Evolutionary conservation across 2,888 invertebrate species (phyloP).

Genomic region (Clitarchus hookeri): DNA sequence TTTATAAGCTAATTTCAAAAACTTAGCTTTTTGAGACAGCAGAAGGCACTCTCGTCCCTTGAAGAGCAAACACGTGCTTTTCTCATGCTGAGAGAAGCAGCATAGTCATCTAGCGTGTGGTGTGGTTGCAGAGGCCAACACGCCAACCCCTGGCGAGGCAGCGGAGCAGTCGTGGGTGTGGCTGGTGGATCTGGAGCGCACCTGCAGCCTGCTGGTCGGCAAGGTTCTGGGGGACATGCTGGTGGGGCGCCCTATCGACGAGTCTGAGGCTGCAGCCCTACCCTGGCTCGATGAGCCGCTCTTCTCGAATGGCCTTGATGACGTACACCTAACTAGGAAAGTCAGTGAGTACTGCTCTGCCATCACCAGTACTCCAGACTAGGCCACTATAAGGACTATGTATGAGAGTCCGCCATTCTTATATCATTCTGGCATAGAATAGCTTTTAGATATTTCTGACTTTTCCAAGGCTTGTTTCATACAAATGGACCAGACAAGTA

Average conservation of each 20-base stretch:
- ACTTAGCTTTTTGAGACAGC: no score
- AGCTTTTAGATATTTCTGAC: no score
- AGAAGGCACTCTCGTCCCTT: no score
- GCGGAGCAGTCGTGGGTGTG: conserved; percentile 60
- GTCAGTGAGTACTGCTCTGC: neutral
- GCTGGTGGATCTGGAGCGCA: conserved; percentile 64
- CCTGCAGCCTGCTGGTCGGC: conserved; percentile 64
- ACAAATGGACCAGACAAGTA: no score
- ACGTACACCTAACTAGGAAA: conserved; percentile 17
- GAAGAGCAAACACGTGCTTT: no score
- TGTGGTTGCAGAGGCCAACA: conserved; percentile 54
- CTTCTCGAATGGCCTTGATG: conserved; percentile 53
- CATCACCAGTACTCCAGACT: no score
- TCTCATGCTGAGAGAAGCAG: no score
- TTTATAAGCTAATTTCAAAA: no score
- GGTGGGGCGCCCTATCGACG: conserved; percentile 55
- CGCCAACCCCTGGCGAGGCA: conserved; percentile 57
- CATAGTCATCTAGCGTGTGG: neutral
- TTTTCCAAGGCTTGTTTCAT: no score
- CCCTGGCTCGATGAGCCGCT: conserved; percentile 57
- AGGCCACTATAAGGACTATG: no score
- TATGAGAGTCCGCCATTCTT: no score
- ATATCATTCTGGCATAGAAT: no score
- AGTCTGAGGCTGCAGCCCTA: conserved; percentile 55
- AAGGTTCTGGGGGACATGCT: conserved; percentile 62